Conservation (phyloP, 2,888 invertebrate genomes). For the Tholera decimalis region DNA sequence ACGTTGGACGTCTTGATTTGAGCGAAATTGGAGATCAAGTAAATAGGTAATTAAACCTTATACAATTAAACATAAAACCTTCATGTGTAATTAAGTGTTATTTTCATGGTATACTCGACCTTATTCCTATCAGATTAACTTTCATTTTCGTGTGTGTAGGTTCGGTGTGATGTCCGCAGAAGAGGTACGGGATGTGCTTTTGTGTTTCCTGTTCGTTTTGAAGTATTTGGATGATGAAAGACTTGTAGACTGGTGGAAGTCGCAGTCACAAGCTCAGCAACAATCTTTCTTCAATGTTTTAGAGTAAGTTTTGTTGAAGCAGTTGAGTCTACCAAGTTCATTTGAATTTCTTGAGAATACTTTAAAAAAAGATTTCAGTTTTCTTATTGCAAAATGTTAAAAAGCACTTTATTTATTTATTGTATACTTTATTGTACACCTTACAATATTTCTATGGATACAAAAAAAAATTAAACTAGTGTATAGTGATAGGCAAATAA, state of each 20-base stretch:
- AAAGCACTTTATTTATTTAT: too few relatives aligned
- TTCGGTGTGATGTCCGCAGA: slow-evolving; percentile 91
- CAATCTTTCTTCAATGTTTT: slow-evolving; percentile 96
- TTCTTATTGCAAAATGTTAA: too few relatives aligned
- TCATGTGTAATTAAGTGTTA: accelerated
- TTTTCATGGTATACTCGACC: slow-evolving; percentile 10
- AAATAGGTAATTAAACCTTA: slow-evolving; percentile 81
- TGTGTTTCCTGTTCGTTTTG: slow-evolving; percentile 97
- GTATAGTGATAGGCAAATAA: too few relatives aligned
- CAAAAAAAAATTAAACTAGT: too few relatives aligned
- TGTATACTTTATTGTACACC: too few relatives aligned
- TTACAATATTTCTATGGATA: too few relatives aligned
- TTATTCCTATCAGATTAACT: not conserved
- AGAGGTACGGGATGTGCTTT: slow-evolving; percentile 97
- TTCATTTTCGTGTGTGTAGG: slow-evolving; percentile 68
- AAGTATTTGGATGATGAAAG: slow-evolving; percentile 97
- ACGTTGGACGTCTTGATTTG: slow-evolving; percentile 82
- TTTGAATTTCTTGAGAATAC: not conserved
- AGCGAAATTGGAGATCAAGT: slow-evolving; percentile 89
- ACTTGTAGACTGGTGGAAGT: slow-evolving; percentile 97
- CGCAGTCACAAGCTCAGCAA: slow-evolving; percentile 95
- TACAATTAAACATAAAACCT: not conserved
- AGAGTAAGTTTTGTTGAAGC: slow-evolving; percentile 91
- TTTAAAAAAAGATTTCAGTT: not conserved
- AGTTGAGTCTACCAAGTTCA: not conserved